These are phyloP conservation scores for Pontoporia blainvillei DNA, from an alignment of 2,113 vertebrate species.

Conservation along the genomic window DNA sequence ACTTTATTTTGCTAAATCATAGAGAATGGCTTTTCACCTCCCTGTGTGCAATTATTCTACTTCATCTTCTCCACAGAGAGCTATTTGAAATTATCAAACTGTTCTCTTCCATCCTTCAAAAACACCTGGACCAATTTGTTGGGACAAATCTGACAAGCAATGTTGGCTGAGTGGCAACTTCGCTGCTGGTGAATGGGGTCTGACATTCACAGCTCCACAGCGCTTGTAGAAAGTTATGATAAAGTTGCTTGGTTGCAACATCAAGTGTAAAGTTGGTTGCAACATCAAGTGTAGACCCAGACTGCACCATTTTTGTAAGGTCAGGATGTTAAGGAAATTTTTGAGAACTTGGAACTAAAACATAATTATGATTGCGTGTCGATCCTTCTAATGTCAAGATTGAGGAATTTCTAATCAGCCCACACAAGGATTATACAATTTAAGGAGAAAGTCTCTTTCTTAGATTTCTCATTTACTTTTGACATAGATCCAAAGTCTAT, in stretches of 20 bases:
- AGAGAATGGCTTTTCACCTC: not conserved
- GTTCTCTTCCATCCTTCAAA: constrained; percentile 33
- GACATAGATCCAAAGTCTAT: not conserved
- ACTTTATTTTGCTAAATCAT: not conserved
- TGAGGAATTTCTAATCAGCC: not conserved
- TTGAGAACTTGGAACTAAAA: not conserved
- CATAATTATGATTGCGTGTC: not conserved
- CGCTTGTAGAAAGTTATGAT: not conserved
- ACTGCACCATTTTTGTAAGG: not conserved
- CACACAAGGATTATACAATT: not conserved
- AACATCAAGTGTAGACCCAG: not conserved
- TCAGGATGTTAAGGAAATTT: not conserved
- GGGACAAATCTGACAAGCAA: not conserved
- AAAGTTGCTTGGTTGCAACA: constrained; percentile 8
- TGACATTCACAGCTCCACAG: not conserved
- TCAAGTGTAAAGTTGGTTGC: not conserved
- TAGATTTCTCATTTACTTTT: not conserved
- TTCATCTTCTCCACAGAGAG: constrained; percentile 19
- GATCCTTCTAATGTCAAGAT: not conserved
- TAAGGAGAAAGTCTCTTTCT: not conserved
- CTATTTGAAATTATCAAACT: constrained; percentile 16
- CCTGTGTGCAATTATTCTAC: not conserved
- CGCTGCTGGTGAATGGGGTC: not conserved
- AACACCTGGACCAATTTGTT: constrained; percentile 34
- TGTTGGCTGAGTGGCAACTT: not conserved